Evolutionary conservation across 2,113 vertebrate species (phyloP).

Genomic region (Gorsachius goisagi): DNA sequence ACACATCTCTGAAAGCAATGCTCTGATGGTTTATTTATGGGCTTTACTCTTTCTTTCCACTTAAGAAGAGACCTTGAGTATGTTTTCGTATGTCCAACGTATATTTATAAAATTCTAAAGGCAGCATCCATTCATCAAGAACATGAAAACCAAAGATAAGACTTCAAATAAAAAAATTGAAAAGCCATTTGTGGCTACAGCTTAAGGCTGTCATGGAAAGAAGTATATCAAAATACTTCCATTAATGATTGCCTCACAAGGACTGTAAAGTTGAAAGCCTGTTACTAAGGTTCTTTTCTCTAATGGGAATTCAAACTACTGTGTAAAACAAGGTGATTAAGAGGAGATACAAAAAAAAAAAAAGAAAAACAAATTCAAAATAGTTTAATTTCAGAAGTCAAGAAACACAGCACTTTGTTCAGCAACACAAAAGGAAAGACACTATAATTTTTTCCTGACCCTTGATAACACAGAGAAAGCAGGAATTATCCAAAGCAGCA

Average conservation of each 20-base stretch:
- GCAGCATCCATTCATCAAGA: constrained; percentile 60
- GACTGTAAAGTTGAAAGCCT: constrained; percentile 48
- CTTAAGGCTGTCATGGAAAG: constrained; percentile 43
- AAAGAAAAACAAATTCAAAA: not conserved
- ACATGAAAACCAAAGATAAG: constrained; percentile 38
- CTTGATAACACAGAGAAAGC: not conserved
- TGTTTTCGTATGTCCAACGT: constrained; percentile 33
- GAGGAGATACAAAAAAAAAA: not conserved
- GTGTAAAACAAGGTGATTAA: constrained; percentile 25
- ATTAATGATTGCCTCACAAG: constrained; percentile 57
- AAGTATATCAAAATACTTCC: constrained; percentile 52
- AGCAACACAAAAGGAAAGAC: not conserved
- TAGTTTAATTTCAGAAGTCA: not conserved
- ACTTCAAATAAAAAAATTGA: constrained; percentile 50
- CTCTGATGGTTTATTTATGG: constrained; percentile 50
- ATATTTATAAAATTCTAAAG: constrained; percentile 52
- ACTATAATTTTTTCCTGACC: not conserved
- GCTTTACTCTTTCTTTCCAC: not conserved
- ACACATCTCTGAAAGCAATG: not conserved
- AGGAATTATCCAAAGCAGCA: not conserved
- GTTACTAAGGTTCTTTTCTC: constrained; percentile 50
- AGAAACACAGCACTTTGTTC: not conserved
- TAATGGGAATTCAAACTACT: constrained; percentile 50
- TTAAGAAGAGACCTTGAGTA: constrained; percentile 44
- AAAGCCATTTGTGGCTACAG: constrained; percentile 57